Base-by-base conservation (phyloP, 1,140 invertebrate genomes). In the Sarcophaga bullata region DNA sequence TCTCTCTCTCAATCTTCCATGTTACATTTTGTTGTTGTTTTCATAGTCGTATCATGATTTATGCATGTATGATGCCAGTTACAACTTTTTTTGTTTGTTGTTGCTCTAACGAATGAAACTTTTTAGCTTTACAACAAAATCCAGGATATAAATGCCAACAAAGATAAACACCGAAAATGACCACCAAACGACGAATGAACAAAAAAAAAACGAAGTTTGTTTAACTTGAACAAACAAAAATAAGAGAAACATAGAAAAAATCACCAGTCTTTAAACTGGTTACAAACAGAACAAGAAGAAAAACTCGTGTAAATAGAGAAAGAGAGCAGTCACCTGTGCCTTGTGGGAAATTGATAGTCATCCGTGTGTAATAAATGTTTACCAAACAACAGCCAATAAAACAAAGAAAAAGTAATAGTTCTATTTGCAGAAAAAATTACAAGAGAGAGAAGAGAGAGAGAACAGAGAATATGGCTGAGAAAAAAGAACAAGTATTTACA, bases 321-420 rank as follows among this genome's bases (percentile, higher is more conserved):
- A 72, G 19, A 25, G 37, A 25, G 46, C 13, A 76, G 75, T n/a
- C 75, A 78, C 75, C 75, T 78, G 75, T 78, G 75, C 75, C 75
- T 17, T 49, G 11, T 50, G 49, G 10, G 17, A 78, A 52, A 78
- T 78, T 50, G 10, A 78, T 10, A 78, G 48, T 37, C 25, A 37
- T 2, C 25, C n/a, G n/a, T 37, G 25, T 37, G 25, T 19, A 50
- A 48, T 25, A 19, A 48, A 76, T 19, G 72, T 73, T 73, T 73
- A 73, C n/a, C 25, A 37, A 73, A 46, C 25, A n/a, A 25, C 62
- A 73, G 37, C 19, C n/a, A 73, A 73, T 10, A 47, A 19, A 19
- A 73, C 25, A 73, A 78, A 72, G 15, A 76, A 78, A 17, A 19
- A 48, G 50, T 17, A 37, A 19, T 78, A 78, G 48, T 78, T 78